Conservation (phyloP, 2,113 vertebrate species). For the Apodemus speciosus region DNA sequence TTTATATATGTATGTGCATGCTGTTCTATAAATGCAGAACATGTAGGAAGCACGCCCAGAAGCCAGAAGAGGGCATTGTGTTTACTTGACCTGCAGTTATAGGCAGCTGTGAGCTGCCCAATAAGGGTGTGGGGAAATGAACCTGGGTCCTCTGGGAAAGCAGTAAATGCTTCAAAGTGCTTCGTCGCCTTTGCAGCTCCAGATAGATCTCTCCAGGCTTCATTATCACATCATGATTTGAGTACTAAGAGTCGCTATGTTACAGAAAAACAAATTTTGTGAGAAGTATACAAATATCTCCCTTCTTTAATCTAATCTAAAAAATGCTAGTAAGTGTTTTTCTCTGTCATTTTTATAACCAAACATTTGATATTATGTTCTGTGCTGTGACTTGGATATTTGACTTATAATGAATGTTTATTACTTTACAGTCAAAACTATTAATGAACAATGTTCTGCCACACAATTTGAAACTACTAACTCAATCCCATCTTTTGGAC, state of each 20-base stretch:
- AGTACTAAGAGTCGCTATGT: constrained; percentile 23
- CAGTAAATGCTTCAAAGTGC: not conserved
- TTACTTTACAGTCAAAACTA: not conserved
- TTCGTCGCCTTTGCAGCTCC: not conserved
- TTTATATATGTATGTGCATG: not conserved
- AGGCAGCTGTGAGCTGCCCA: not conserved
- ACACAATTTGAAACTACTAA: not conserved
- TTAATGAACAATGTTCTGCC: constrained; percentile 19
- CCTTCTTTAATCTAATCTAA: not conserved
- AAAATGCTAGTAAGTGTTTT: no score
- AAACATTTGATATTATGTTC: not conserved
- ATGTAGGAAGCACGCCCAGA: not conserved
- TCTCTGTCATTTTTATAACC: not conserved
- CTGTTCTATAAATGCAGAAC: no score
- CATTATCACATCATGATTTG: no score
- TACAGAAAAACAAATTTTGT: not conserved
- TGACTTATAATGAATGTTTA: not conserved
- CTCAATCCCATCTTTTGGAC: not conserved
- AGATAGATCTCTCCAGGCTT: not conserved
- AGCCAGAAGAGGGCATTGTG: not conserved
- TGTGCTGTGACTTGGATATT: not conserved
- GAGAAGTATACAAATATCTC: not conserved
- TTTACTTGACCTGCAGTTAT: not conserved
- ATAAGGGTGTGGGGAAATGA: not conserved
- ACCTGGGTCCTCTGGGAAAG: not conserved